Base-by-base conservation (phyloP, 2,888 invertebrate species). In the Temnothorax unifasciatus region DNA sequence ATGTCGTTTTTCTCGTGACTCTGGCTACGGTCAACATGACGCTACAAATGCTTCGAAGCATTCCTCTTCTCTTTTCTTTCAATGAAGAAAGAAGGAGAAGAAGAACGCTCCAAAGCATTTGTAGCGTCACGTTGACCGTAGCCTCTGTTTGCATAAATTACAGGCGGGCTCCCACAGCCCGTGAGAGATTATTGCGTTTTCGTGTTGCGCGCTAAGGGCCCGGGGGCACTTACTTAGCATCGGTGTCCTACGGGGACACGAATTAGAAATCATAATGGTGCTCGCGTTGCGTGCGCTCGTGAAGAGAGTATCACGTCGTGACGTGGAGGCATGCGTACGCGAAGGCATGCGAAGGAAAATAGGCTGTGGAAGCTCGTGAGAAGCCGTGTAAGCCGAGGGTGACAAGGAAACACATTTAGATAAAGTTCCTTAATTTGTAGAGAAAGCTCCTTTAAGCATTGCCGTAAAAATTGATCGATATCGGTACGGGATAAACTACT, bases 281-380 rank as follows among this genome's bases (percentile, higher is more conserved):
- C 71, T 61, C 21, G 81, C 63, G 47, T 87, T 85, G 86, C 89
- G 84, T 90, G 85, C 81, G 77, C 82, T 83, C 82, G 84, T 73
- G 83, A 54, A 21, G 47, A 88, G 84, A 88, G 87, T 85, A 87
- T 90, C 90, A 82, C 82, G 82, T 11, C 85, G 85, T 90, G 85
- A 88, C 90, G 85, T 88, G 85, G 85, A 82, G 84, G 85, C 77
- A 85, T 38, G 84, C 73, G 90, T 84, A 89, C 88, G 89, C 88
- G 25, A 29, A 85, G 89, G 89, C 82, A 89, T 83, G 87, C 41
- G 38, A 21, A 88, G 73, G 89, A 89, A 88, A 89, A 89, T 75
- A 66, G 77, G 59, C 52, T 81, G 87, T 29, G 59, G 44, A 66
- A 61, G n/a, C 38, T 57, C 25, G 34, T 34, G 68, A 64, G 18